Evolutionary conservation across 2,888 invertebrate genomes (phyloP).

Genomic region (Sphaerophoria rueppellii): DNA sequence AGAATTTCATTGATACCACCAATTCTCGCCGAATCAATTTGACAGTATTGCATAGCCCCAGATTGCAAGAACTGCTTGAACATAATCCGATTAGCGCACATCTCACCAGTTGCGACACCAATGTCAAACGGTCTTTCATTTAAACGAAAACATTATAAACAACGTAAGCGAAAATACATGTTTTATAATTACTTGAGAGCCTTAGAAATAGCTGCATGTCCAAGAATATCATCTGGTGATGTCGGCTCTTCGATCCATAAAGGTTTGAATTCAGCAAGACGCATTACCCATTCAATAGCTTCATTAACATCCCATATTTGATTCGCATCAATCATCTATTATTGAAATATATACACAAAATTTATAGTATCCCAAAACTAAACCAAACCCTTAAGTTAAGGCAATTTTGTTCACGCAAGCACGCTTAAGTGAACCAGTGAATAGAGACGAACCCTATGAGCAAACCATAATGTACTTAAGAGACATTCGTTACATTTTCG

Average conservation of each 20-base stretch:
- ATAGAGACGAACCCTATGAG: no score
- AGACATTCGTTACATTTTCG: no score
- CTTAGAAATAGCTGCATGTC: constrained; percentile 90
- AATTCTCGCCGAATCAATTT: constrained; percentile 94
- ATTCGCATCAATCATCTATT: constrained; percentile 93
- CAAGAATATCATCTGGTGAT: constrained; percentile 94
- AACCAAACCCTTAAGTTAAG: background rate
- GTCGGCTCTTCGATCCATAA: constrained; percentile 97
- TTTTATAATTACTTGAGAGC: constrained; percentile 83
- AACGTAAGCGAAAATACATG: background rate
- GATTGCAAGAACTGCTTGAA: constrained; percentile 95
- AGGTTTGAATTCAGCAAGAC: constrained; percentile 88
- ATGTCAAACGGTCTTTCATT: constrained; percentile 85
- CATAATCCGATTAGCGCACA: constrained; percentile 95
- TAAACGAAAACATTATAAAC: background rate
- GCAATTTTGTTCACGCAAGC: no score
- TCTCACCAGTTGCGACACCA: constrained; percentile 95
- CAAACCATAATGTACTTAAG: no score
- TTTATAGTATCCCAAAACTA: background rate
- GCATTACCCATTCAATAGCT: constrained; percentile 93
- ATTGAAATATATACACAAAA: background rate
- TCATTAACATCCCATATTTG: constrained; percentile 94
- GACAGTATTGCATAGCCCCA: constrained; percentile 92
- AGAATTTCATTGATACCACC: constrained; percentile 95
- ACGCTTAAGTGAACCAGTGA: no score